Base-by-base conservation (phyloP, 2,888 invertebrate species). In the Elysia crispata region DNA sequence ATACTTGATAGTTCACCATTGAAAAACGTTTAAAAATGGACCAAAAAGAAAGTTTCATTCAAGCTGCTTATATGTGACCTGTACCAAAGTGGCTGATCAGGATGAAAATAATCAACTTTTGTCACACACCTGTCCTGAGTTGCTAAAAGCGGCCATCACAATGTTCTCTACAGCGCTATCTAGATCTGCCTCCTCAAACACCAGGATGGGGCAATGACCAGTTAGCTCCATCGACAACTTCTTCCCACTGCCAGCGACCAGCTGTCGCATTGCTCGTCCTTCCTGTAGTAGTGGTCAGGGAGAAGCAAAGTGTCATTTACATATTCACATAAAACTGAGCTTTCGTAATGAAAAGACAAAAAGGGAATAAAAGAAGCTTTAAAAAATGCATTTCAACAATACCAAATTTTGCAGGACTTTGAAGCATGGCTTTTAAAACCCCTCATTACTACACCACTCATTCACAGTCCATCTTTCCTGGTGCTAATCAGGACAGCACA, bases 151-250 rank as follows among this genome's bases (percentile, higher is more conserved):
- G 28, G 93, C 93, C 82, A 93, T 92, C 57, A 94, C 91, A 6
- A 93, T 91, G 54, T 92, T 92, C 84, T 94, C 93, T 73, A 93
- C 93, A 1, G 94, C 93, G 72, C 94, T 94, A 91, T 94, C 94
- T 60, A 94, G 86, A 89, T 94, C 94, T 15, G 94, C 93, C 69
- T 92, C 90, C 80, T 94, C 94, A 89, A 94, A 94, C 77, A 94
- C 92, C 60, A 94, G 89, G 83, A 93, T 92, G 1, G 93, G 92
- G 67, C 92, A 92, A 83, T 92, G 92, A 0, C 92, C 92, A 57
- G 92, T 91, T 28, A 93, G 87, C 84, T 93, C 93, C 69, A 92
- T 84, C 0, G 92, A 92, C 66, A 92, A 77, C 83, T 92, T 92
- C 86, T 92, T 92, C 15, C 92, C 91, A 74, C 88, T 86, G 15